Evolutionary conservation across 2,797 vertebrate genomes (phyloP).

Genomic region (Delichon dasypus): DNA sequence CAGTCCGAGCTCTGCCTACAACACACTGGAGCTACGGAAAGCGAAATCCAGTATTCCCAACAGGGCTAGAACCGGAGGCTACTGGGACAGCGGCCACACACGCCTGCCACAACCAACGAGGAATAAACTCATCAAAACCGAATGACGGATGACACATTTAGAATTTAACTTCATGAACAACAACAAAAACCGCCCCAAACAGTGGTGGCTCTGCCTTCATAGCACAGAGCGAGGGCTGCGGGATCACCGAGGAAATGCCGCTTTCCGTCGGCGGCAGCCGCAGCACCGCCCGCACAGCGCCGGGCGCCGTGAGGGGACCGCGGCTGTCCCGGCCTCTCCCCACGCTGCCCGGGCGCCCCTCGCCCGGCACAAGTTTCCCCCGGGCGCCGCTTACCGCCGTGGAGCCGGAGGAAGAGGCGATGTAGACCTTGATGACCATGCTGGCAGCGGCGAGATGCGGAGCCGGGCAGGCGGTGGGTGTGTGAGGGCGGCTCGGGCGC

Average conservation of each 20-base stretch:
- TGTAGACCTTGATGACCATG: slow-evolving; percentile 95
- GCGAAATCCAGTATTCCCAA: neutral
- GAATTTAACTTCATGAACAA: neutral
- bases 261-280: neutral
- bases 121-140: neutral
- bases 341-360: neutral
- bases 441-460: slow-evolving; percentile 15
- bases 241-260: neutral
- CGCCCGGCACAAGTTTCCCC: neutral
- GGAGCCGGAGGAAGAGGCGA: slow-evolving; percentile 93
- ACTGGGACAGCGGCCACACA: neutral
- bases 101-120: neutral
- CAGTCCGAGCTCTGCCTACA: neutral
- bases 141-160: neutral
- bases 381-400: slow-evolving; percentile 84
- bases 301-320: neutral
- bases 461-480: neutral
- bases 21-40: rapidly evolving
- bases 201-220: neutral
- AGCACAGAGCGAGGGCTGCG: neutral
- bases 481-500: neutral
- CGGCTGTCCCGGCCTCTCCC: neutral
- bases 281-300: neutral
- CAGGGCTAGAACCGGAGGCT: neutral
- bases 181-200: rapidly evolving